Evolutionary conservation across 2,113 vertebrate genomes (phyloP).

Genomic region (Oceanodroma tethys): DNA sequence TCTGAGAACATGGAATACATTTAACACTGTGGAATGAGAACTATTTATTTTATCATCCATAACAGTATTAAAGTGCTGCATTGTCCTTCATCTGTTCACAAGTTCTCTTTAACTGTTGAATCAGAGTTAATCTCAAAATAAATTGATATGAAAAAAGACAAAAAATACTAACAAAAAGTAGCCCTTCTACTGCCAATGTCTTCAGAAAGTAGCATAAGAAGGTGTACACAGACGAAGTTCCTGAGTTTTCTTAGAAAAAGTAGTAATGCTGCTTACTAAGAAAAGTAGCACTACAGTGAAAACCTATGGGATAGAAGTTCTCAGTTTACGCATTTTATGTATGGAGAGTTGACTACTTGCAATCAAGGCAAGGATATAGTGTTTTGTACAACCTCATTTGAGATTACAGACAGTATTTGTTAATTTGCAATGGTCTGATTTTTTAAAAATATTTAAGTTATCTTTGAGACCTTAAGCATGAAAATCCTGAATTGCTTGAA

Average conservation of each 20-base stretch:
- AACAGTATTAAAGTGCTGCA: background rate
- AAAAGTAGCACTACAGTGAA: background rate
- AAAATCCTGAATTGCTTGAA: background rate
- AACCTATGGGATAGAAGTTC: background rate
- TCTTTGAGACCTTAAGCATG: background rate
- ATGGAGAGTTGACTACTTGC: background rate
- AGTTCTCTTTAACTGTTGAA: background rate
- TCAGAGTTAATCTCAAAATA: background rate
- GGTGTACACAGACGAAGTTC: rapidly evolving
- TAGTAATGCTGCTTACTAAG: background rate
- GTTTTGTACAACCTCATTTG: background rate
- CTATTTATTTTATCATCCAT: background rate
- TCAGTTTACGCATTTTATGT: background rate
- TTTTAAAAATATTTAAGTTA: background rate
- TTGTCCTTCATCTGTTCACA: background rate
- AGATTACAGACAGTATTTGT: background rate
- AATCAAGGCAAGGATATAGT: background rate
- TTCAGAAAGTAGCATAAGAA: background rate
- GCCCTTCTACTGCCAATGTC: background rate
- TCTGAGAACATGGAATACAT: conserved; percentile 25
- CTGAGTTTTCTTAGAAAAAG: background rate
- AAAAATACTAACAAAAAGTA: background rate
- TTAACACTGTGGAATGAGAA: background rate
- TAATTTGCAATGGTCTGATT: background rate
- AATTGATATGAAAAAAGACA: background rate